Conservation (phyloP, 2,888 invertebrate genomes). For the Poecilobothrus nobilitatus region DNA sequence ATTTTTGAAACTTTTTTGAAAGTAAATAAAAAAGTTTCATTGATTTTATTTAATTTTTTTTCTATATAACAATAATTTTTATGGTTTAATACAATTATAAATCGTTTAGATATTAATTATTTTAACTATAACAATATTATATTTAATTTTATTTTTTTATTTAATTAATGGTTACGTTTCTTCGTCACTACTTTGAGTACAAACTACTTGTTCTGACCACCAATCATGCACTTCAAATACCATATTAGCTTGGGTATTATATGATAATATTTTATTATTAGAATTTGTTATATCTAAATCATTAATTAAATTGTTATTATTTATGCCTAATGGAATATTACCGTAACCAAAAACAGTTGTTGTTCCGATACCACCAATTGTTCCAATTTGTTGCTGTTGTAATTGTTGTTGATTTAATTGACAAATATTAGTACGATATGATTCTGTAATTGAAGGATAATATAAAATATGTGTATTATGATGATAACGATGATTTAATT, state of each 20-base stretch:
- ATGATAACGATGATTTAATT: constrained; percentile 31
- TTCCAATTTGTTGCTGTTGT: not conserved
- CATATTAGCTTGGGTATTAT: constrained; percentile 40
- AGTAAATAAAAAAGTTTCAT: no score
- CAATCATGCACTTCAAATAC: constrained; percentile 72
- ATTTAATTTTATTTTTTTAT: not conserved
- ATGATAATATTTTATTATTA: constrained; percentile 30
- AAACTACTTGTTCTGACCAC: constrained; percentile 73
- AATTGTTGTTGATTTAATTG: not conserved
- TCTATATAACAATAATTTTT: no score
- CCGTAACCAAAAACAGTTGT: constrained; percentile 27
- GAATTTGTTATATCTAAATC: constrained; percentile 21
- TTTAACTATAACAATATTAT: no score
- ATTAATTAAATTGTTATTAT: not conserved
- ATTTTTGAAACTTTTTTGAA: no score
- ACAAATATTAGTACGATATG: not conserved
- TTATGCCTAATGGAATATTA: constrained; percentile 26
- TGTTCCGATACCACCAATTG: not conserved
- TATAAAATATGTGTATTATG: constrained; percentile 20
- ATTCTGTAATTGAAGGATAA: not conserved
- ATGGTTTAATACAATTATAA: no score
- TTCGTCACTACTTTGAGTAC: constrained; percentile 55
- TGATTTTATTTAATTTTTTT: no score
- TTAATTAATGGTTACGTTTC: constrained; percentile 34
- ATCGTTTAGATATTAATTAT: no score